A percentile compares a stretch with the other conserved stretches of the same genome.
Evolutionary conservation across 1,140 invertebrate species (phyloP).

Genomic region (Aleiodes sp.): DNA sequence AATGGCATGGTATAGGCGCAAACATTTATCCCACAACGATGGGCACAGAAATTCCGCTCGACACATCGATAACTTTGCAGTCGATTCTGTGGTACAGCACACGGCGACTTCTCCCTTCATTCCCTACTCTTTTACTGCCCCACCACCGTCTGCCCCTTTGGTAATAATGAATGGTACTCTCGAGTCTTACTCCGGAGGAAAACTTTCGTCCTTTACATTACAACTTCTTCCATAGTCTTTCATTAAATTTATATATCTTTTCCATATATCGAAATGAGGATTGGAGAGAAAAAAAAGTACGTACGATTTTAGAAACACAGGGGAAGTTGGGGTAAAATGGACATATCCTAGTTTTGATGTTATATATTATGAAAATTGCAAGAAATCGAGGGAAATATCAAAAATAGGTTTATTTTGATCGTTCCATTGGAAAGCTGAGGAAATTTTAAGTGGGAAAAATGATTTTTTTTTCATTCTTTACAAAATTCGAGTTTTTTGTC

Average conservation of each 20-base stretch:
- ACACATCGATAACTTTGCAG: neutral
- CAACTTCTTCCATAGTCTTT: slow-evolving; percentile 37
- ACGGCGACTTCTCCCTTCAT: slow-evolving; percentile 18
- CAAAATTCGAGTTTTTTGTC: no score
- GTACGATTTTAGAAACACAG: no score
- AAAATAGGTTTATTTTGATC: no score
- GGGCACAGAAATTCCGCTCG: neutral
- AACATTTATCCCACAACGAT: neutral
- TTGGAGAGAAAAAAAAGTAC: no score
- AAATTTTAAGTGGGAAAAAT: no score
- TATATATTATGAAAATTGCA: no score
- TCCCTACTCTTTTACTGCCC: slow-evolving; percentile 6
- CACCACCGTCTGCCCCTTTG: neutral
- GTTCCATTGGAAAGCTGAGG: no score
- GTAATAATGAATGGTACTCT: slow-evolving; percentile 7
- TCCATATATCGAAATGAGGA: neutral
- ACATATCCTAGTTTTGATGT: no score
- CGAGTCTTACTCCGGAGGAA: slow-evolving; percentile 21
- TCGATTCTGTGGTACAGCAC: neutral
- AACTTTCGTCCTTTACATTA: slow-evolving; percentile 38
- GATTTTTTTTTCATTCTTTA: no score
- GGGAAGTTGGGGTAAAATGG: no score
- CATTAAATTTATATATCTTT: slow-evolving; percentile 21
- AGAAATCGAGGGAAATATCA: no score
- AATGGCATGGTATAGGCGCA: neutral